phyloP scores from a whole-genome alignment of 2,888 invertebrate species.

The Pyrocoelia pectoralis region DNA sequence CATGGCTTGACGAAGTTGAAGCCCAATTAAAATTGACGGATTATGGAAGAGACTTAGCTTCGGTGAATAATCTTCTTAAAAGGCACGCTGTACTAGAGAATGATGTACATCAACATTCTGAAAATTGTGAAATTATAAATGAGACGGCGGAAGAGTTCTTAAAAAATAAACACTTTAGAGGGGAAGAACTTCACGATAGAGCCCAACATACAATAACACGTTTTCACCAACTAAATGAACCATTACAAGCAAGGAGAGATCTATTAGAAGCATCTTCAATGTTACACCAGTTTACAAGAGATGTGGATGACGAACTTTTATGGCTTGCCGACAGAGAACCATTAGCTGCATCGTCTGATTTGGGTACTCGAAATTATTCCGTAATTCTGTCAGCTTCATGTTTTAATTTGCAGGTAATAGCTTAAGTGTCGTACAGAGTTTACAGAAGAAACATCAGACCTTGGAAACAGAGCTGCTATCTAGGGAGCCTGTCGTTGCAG shows the following conservation, averaged over 20 bases:
- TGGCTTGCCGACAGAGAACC: constrained; percentile 87
- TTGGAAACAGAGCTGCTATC: constrained; percentile 89
- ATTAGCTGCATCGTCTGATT: constrained; percentile 73
- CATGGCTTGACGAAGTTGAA: constrained; percentile 93
- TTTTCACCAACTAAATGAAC: constrained; percentile 75
- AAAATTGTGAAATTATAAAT: constrained; percentile 80
- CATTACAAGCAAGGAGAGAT: constrained; percentile 89
- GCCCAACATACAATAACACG: constrained; percentile 72
- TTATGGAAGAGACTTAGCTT: constrained; percentile 87
- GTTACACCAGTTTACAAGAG: constrained; percentile 88
- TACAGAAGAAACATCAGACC: constrained; percentile 93
- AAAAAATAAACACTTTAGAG: constrained; percentile 86
- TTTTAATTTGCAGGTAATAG: constrained; percentile 51
- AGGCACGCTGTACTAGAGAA: constrained; percentile 85
- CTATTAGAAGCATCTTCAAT: constrained; percentile 90
- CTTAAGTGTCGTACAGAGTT: constrained; percentile 81
- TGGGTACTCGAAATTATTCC: constrained; percentile 50
- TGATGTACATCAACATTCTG: constrained; percentile 83
- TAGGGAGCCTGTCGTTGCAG: constrained; percentile 83
- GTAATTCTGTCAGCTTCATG: too few species aligned
- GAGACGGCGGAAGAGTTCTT: constrained; percentile 82
- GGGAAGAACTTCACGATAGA: constrained; percentile 81
- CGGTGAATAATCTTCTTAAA: constrained; percentile 84
- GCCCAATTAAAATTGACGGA: constrained; percentile 77
- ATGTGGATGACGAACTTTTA: constrained; percentile 90